Percentiles rank a stretch among this genome's conserved stretches.
Conservation (phyloP, 2,888 invertebrate species). For the Cheilosia soror region DNA sequence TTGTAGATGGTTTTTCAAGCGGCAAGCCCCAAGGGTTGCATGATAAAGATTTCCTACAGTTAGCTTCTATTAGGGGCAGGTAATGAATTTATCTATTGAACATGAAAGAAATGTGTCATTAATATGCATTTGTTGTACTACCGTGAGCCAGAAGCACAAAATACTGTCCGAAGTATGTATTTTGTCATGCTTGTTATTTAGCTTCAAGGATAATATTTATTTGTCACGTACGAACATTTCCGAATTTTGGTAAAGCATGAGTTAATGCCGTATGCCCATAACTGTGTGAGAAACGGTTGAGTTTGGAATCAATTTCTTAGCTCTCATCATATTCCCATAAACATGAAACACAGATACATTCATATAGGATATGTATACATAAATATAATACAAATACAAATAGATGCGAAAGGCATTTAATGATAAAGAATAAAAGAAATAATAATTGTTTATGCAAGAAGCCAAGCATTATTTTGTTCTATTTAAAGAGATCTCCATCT, state of each 20-base stretch:
- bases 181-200: background rate
- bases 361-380: no score
- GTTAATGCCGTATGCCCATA: constrained; percentile 2
- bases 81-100: constrained; percentile 47
- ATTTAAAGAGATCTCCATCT: no score
- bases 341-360: no score
- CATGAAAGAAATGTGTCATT: constrained; percentile 3
- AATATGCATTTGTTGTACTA: constrained; percentile 12
- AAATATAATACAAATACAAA: no score
- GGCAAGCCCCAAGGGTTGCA: constrained; percentile 10
- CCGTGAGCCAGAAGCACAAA: background rate
- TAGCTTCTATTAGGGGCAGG: constrained; percentile 10
- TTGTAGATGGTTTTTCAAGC: constrained; percentile 48
- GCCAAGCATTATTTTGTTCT: no score
- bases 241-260: background rate
- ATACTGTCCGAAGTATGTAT: background rate
- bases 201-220: background rate
- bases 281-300: background rate
- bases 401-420: no score
- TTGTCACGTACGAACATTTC: background rate
- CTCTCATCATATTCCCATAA: no score
- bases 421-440: no score
- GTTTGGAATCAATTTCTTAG: no score
- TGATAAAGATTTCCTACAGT: constrained; percentile 13
- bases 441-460: no score